Evolutionary conservation across 2,113 vertebrate genomes (phyloP).

Genomic region (Promerops cafer): DNA sequence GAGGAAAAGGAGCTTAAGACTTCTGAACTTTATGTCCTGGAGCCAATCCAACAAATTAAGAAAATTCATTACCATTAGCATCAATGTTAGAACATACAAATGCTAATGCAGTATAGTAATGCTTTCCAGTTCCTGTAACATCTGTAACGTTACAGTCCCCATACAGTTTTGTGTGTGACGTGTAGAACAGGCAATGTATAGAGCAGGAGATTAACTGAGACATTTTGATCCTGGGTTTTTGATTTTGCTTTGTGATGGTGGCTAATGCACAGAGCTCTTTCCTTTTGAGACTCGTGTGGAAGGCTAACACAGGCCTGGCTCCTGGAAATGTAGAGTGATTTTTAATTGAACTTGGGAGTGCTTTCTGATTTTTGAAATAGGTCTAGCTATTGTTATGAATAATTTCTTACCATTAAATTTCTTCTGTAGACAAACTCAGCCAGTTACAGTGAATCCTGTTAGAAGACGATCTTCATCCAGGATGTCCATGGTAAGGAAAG

Average conservation of each 20-base stretch:
- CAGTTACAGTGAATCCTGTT: constrained; percentile 82
- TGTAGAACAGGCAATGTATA: not conserved
- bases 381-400: not conserved
- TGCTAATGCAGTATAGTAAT: not conserved
- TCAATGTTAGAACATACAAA: not conserved
- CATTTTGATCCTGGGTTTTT: not conserved
- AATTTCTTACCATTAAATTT: not conserved
- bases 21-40: not conserved
- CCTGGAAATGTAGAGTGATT: not conserved
- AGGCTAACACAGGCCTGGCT: not conserved
- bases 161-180: not conserved
- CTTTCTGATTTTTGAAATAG: not conserved
- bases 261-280: not conserved
- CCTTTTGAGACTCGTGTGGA: not conserved
- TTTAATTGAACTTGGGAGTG: not conserved
- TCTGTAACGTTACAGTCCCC: not conserved
- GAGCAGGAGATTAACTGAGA: not conserved
- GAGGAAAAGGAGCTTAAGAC: not conserved
- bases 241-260: not conserved
- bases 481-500: constrained; percentile 86
- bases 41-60: not conserved
- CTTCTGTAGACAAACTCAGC: constrained; percentile 83
- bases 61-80: not conserved
- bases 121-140: not conserved
- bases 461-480: constrained; percentile 89